A percentile compares a stretch with the other conserved stretches of the same genome.
phyloP scores from a whole-genome alignment of 1,140 invertebrate genomes.

The Agrypnia vestita region DNA sequence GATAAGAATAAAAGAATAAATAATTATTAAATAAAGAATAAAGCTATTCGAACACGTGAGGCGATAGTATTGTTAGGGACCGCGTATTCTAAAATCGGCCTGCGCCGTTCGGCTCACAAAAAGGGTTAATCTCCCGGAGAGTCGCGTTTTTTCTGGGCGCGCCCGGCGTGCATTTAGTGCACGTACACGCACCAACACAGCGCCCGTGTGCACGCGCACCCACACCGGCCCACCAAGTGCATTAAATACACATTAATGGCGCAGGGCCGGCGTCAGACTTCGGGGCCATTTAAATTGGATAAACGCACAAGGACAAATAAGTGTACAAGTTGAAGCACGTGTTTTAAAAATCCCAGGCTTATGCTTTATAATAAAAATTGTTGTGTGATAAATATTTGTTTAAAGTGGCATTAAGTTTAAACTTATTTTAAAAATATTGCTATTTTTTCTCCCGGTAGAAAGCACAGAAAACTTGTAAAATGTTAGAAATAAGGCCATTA shows the following conservation, averaged over 20 bases:
- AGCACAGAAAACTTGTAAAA: no score
- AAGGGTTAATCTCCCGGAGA: slow-evolving; percentile 45
- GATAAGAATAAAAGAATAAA: no score
- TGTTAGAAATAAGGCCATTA: no score
- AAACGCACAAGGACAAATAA: no score
- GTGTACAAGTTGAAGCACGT: no score
- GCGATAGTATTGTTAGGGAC: neutral
- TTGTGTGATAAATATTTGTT: no score
- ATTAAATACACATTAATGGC: slow-evolving; percentile 14
- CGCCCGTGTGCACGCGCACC: neutral
- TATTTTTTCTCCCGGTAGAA: no score
- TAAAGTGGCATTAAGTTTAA: no score
- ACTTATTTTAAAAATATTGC: no score
- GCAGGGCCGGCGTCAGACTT: neutral
- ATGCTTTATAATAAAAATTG: no score
- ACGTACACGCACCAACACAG: neutral
- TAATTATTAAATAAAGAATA: neutral
- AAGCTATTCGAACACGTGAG: neutral
- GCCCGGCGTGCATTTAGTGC: slow-evolving; percentile 17
- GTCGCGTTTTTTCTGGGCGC: slow-evolving; percentile 40
- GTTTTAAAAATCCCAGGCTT: no score
- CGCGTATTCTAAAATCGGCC: slow-evolving; percentile 23
- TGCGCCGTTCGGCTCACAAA: neutral
- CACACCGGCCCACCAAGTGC: slow-evolving; percentile 3
- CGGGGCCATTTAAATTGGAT: no score